phyloP scores from a whole-genome alignment of 2,797 vertebrate species.

The Notolepis coatsorum region DNA sequence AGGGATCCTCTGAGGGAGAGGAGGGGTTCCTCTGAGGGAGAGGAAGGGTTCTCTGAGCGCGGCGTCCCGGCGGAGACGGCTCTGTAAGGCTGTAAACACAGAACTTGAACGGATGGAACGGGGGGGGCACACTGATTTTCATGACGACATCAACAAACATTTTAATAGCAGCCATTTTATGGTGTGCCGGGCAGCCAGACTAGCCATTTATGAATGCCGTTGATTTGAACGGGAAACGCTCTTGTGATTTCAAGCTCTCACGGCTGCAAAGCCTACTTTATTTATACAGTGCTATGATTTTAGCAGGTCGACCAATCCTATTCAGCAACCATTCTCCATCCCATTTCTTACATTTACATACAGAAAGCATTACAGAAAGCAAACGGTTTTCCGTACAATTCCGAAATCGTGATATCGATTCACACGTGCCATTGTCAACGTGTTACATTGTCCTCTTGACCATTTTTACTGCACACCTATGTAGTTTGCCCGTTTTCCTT shows the following conservation, averaged over 20 bases:
- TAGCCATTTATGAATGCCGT: too few species aligned
- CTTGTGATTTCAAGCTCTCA: too few species aligned
- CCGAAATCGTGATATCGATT: neutral
- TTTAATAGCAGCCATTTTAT: too few species aligned
- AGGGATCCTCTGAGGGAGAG: too few species aligned
- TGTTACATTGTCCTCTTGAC: neutral
- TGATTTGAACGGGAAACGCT: too few species aligned
- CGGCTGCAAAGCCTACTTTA: too few species aligned
- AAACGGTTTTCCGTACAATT: neutral
- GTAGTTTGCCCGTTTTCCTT: too few species aligned
- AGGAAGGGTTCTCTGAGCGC: conserved; percentile 17
- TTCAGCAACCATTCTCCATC: neutral
- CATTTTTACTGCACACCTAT: conserved; percentile 20
- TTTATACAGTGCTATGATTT: neutral
- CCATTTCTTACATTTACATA: conserved; percentile 19
- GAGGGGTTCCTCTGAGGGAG: too few species aligned
- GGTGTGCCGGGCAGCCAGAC: too few species aligned
- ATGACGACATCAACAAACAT: too few species aligned
- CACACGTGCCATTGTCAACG: neutral
- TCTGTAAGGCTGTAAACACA: neutral
- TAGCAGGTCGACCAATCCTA: conserved; percentile 3
- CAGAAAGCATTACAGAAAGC: conserved; percentile 1
- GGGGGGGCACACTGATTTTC: too few species aligned
- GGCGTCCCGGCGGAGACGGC: neutral
- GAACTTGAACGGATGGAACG: too few species aligned